Evolutionary conservation across 2,797 vertebrate genomes (phyloP), one percentile per base, ranked within the genome.

Genomic region (Hipposideros larvatus): DNA sequence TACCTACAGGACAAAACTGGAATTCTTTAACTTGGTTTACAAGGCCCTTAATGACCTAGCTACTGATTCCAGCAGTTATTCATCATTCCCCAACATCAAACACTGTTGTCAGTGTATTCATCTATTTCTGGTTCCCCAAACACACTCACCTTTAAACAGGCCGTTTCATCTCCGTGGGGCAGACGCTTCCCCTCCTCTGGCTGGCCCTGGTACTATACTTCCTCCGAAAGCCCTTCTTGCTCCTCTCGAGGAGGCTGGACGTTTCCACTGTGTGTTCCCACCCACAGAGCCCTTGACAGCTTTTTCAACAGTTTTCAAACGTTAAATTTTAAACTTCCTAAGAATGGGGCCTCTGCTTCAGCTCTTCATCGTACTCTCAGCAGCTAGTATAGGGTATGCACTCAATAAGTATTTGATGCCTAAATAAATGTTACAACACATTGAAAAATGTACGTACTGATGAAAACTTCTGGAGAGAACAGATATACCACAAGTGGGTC

Each of bases 281-380:
- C 28, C 51, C 66, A 91, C 68, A 11, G 14, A 55, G 53, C 55
- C 37, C 31, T 79, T 68, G 28, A 84, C 4, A 79, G 31, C 14
- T 91, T 79, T 88, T 74, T 88, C 59, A 86, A 88, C 37, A 80
- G 55, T 88, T 89, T 91, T 77, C 73, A 93, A 95, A 37, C 66
- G 37, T 51, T 70, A 79, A 68, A 53, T 91, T 91, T 79, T 55
- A 84, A 93, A 86, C 34, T 53, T 59, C 37, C 22, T 41, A 70
- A 95, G 66, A 93, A 91, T 14, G 83, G 8, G 70, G 31, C 46
- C 46, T 71, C 18, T 79, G 31, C 22, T 28, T 96, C 21, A 65
- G 22, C 59, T 77, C 46, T 31, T 88, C 66, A 43, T 5, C 89
- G 87, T 57, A 74, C 22, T 75, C 83, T 88, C n/a, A 75, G 66